Conservation (phyloP, 2,113 vertebrate genomes). For the Prochilodus magdalenae region DNA sequence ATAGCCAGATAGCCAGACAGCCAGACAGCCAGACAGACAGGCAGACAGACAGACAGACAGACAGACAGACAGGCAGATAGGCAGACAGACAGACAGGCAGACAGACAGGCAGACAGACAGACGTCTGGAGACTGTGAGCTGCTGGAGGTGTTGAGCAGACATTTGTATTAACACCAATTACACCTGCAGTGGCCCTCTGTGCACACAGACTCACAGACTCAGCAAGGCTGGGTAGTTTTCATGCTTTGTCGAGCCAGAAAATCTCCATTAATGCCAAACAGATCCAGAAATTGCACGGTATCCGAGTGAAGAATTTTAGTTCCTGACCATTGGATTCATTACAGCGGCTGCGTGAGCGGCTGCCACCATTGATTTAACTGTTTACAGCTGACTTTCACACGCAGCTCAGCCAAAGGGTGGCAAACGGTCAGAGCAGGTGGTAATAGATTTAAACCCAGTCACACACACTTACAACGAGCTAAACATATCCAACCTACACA, state of each 20-base stretch:
- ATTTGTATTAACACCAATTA: slow-evolving; percentile 34
- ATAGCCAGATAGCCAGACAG: neutral
- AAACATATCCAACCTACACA: too few relatives aligned
- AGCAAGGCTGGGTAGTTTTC: slow-evolving; percentile 40
- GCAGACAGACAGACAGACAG: neutral
- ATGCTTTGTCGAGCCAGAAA: slow-evolving; percentile 52
- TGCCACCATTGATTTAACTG: slow-evolving; percentile 29
- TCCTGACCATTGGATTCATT: slow-evolving; percentile 38
- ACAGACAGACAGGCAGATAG: neutral
- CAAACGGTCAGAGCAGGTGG: neutral
- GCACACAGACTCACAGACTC: neutral
- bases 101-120: neutral
- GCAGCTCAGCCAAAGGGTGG: neutral
- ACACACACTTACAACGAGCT: neutral
- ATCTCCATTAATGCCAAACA: slow-evolving; percentile 48
- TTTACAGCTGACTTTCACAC: slow-evolving; percentile 3
- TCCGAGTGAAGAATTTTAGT: slow-evolving; percentile 15
- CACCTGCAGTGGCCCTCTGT: slow-evolving; percentile 1
- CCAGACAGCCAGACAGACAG: neutral
- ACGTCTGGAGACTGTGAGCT: neutral
- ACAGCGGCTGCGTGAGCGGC: neutral
- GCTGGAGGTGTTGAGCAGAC: neutral
- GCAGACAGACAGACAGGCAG: neutral
- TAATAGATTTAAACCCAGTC: neutral
- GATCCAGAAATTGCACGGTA: slow-evolving; percentile 32